These are phyloP conservation scores for Ditylenchus weischeri DNA, from an alignment of 2,888 invertebrate genomes.

Conservation along the genomic window DNA sequence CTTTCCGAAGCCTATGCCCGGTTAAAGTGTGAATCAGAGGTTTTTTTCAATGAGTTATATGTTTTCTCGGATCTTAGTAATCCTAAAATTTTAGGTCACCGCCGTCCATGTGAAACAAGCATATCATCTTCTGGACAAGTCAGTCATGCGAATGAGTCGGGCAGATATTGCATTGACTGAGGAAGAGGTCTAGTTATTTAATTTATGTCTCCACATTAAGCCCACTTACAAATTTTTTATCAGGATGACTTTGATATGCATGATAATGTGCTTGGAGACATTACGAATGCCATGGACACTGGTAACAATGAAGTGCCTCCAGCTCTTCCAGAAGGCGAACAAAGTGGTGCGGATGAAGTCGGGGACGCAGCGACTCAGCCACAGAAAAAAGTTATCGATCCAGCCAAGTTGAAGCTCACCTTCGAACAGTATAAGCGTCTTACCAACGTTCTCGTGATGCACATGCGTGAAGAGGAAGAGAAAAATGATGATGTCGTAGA, in stretches of 20 bases:
- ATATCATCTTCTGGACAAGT: slow-evolving; percentile 64
- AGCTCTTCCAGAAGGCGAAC: slow-evolving; percentile 10
- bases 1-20: slow-evolving; percentile 93
- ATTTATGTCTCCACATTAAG: slow-evolving; percentile 15
- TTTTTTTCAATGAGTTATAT: no score
- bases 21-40: slow-evolving; percentile 87
- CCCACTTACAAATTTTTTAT: slow-evolving; percentile 11
- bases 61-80: no score
- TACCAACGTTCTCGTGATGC: slow-evolving; percentile 83
- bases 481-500: slow-evolving; percentile 42
- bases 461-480: slow-evolving; percentile 82
- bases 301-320: neutral
- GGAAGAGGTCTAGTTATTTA: slow-evolving; percentile 54
- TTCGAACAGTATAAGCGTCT: slow-evolving; percentile 90
- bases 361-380: neutral
- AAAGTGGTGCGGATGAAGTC: neutral
- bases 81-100: slow-evolving; percentile 66
- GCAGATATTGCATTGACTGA: slow-evolving; percentile 30
- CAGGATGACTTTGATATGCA: slow-evolving; percentile 10
- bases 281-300: slow-evolving; percentile 22
- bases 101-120: slow-evolving; percentile 83
- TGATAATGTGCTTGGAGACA: slow-evolving; percentile 19
- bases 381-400: slow-evolving; percentile 29
- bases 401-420: slow-evolving; percentile 66
- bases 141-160: slow-evolving; percentile 62